Conservation (phyloP, 2,797 vertebrate species). For the Tauraco hartlaubi region DNA sequence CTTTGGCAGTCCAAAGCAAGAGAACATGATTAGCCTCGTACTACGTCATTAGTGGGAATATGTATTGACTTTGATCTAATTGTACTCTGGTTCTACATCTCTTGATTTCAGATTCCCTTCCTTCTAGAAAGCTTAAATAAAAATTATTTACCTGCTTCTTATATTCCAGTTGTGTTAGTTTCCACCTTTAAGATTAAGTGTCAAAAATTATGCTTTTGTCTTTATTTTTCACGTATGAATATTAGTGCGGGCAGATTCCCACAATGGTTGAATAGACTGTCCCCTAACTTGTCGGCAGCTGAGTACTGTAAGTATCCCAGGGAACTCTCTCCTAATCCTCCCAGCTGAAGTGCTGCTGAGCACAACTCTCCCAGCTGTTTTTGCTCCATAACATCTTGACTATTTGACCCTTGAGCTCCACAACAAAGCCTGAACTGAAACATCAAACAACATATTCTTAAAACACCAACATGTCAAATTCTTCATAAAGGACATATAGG, state of each 20-base stretch:
- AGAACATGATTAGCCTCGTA: background rate
- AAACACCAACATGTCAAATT: slow-evolving; percentile 19
- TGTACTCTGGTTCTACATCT: background rate
- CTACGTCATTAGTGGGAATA: background rate
- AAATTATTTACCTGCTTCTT: background rate
- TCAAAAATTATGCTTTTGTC: background rate
- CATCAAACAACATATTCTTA: slow-evolving; percentile 29
- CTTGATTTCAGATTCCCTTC: background rate
- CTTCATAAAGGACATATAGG: slow-evolving; percentile 3
- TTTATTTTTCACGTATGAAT: background rate
- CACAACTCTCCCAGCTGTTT: background rate
- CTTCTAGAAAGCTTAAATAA: background rate
- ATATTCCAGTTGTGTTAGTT: background rate
- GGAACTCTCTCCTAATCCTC: background rate
- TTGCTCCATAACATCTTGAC: background rate
- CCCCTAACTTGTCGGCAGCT: background rate
- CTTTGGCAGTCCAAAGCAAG: background rate
- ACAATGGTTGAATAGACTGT: background rate
- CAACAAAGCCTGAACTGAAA: slow-evolving; percentile 9
- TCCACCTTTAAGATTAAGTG: background rate
- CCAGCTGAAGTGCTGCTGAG: background rate
- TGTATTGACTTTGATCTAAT: background rate
- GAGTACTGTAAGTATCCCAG: background rate
- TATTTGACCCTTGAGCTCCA: slow-evolving; percentile 5
- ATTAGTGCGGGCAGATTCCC: background rate